These are phyloP conservation scores for Oncopeltus fasciatus DNA, from an alignment of 1,140 invertebrate genomes.

Conservation along the genomic window DNA sequence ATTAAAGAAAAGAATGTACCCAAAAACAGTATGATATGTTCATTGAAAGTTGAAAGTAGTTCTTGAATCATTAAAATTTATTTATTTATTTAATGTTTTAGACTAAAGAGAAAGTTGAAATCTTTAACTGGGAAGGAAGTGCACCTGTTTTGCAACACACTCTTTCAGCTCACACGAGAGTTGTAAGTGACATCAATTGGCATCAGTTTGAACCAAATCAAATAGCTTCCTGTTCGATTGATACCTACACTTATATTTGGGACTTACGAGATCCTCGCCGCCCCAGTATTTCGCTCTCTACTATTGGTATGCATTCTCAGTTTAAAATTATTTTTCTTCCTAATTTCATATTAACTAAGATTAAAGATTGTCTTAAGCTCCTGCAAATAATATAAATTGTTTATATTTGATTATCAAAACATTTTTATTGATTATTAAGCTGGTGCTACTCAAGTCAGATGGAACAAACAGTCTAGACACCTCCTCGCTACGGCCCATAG, in stretches of 20 bases:
- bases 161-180: conserved; percentile 71
- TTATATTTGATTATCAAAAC: neutral
- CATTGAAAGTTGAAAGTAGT: no score
- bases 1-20: no score
- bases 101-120: conserved; percentile 73
- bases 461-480: conserved; percentile 72
- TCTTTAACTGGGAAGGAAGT: conserved; percentile 54
- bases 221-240: conserved; percentile 82
- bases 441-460: conserved; percentile 84
- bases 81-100: conserved; percentile 28
- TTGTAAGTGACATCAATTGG: conserved; percentile 87
- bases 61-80: no score
- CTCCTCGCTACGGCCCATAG: conserved; percentile 86
- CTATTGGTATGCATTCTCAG: conserved; percentile 39
- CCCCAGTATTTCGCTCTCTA: conserved; percentile 64
- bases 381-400: neutral
- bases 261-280: conserved; percentile 72
- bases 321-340: neutral
- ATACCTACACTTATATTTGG: conserved; percentile 88
- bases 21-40: no score
- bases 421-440: conserved; percentile 36
- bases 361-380: neutral
- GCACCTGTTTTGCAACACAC: conserved; percentile 54
- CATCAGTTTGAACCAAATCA: conserved; percentile 76
- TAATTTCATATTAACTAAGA: neutral